phyloP scores from a whole-genome alignment of 2,113 vertebrate genomes.

The Tragelaphus strepsiceros region DNA sequence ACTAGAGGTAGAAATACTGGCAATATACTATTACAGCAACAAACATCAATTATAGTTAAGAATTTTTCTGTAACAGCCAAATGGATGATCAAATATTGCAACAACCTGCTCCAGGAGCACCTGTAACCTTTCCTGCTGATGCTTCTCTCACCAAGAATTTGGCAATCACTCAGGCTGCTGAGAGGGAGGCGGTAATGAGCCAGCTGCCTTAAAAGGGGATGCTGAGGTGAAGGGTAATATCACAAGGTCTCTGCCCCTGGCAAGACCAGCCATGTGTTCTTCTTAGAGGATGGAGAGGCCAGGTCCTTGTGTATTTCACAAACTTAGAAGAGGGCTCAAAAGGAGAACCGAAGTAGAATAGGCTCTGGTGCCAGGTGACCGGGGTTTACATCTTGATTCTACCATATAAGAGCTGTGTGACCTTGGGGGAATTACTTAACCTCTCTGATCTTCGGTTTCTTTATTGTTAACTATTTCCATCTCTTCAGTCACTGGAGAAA shows the following conservation, averaged over 20 bases:
- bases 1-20: background rate
- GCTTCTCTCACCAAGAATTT: background rate
- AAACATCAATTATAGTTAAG: background rate
- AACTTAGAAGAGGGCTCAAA: slow-evolving; percentile 42
- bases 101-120: background rate
- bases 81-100: background rate
- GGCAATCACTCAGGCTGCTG: background rate
- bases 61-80: background rate
- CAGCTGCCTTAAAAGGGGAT: background rate
- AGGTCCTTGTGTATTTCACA: slow-evolving; percentile 20
- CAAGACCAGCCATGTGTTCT: background rate
- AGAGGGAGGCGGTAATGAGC: background rate
- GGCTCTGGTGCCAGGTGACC: background rate
- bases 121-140: background rate
- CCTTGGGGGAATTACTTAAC: background rate
- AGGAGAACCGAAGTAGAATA: background rate
- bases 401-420: background rate
- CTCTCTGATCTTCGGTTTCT: background rate
- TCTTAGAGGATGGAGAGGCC: slow-evolving; percentile 2
- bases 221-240: background rate
- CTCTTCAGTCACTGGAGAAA: background rate
- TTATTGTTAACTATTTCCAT: background rate
- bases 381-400: background rate
- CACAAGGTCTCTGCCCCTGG: background rate
- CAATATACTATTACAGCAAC: background rate